A percentile compares a stretch with the other conserved stretches of the same genome.
Conservation (phyloP, 2,113 vertebrate genomes). For the Nettapus auritus region DNA sequence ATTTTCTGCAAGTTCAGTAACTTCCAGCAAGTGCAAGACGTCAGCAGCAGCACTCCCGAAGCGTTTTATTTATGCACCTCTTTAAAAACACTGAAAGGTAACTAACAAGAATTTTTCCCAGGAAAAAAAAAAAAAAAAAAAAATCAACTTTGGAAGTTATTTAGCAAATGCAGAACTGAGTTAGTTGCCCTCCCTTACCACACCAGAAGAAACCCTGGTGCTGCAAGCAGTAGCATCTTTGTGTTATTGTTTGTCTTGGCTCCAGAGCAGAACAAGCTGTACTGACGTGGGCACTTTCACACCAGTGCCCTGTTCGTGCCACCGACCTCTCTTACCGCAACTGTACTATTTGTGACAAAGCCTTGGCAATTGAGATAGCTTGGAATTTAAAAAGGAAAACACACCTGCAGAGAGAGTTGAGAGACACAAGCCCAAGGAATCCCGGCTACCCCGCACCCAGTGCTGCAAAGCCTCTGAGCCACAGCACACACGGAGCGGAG, state of each 20-base stretch:
- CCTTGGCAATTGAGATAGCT: background rate
- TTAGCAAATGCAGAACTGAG: background rate
- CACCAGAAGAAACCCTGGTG: background rate
- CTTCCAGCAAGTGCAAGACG: background rate
- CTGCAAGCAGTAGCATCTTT: background rate
- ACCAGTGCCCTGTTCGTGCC: background rate
- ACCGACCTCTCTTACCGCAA: conserved; percentile 30
- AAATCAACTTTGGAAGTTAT: background rate
- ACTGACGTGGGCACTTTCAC: background rate
- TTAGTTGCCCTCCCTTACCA: background rate
- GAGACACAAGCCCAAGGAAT: background rate
- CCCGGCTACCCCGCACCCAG: background rate
- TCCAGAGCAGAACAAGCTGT: background rate
- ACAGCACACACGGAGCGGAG: background rate
- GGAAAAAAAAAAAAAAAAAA: background rate
- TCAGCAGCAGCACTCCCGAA: background rate
- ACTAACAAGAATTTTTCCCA: background rate
- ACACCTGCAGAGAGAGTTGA: background rate
- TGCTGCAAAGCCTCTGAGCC: background rate
- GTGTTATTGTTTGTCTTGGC: background rate
- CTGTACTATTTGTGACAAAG: background rate
- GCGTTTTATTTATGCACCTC: background rate
- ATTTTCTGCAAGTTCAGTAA: background rate
- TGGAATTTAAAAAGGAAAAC: background rate
- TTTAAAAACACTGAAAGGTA: background rate